A percentile compares a stretch with the other conserved stretches of the same genome.
These are phyloP conservation scores for Chamaetylas fuelleborni DNA, from an alignment of 2,113 vertebrate species.

Conservation along the genomic window DNA sequence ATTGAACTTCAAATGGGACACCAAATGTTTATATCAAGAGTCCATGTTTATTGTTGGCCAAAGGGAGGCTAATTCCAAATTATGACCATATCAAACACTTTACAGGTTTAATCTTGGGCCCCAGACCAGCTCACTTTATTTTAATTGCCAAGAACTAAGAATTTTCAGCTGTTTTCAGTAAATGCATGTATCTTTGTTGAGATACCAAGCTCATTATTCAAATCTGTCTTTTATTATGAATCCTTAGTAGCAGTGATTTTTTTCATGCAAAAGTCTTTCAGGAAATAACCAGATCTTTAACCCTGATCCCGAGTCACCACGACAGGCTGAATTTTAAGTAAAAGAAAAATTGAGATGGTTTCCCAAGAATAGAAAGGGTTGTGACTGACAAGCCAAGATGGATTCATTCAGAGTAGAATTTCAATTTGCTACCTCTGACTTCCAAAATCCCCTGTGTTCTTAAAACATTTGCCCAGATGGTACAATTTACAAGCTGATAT, in stretches of 20 bases:
- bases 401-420: not conserved
- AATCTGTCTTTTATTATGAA: not conserved
- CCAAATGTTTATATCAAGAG: not conserved
- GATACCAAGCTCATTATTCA: not conserved
- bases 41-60: not conserved
- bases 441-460: not conserved
- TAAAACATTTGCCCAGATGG: not conserved
- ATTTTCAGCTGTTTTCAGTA: constrained; percentile 2
- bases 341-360: not conserved
- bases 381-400: not conserved
- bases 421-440: not conserved
- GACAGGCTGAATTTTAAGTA: not conserved
- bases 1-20: not conserved
- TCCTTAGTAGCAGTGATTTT: not conserved
- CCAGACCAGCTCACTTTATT: not conserved
- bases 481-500: not conserved
- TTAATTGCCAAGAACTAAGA: constrained; percentile 3
- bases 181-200: not conserved
- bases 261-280: not conserved
- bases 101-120: not conserved
- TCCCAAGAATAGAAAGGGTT: not conserved
- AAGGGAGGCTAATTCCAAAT: constrained; percentile 15
- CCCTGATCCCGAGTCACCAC: not conserved
- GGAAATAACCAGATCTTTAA: not conserved
- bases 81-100: not conserved